Evolutionary conservation across 53 echinoderm and acorn worm species (phyloP).

Genomic region (Henricia sp.): DNA sequence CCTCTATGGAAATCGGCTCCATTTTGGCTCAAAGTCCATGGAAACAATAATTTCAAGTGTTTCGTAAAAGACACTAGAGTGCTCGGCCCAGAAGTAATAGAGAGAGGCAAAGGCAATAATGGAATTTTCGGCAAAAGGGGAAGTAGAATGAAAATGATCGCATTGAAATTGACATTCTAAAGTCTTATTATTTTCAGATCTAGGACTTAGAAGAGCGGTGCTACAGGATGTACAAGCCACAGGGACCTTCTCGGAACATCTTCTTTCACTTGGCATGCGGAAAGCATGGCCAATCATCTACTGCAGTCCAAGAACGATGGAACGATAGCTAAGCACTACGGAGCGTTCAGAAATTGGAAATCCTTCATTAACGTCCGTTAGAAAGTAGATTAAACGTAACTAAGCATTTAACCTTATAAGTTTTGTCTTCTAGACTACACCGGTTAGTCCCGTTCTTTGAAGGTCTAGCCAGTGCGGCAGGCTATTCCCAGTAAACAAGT

Average conservation of each 20-base stretch:
- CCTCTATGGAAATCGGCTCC: conserved; percentile 47
- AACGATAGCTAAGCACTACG: conserved; percentile 12
- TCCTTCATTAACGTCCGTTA: conserved; percentile 23
- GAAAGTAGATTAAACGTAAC: too few relatives aligned
- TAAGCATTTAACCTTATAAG: too few relatives aligned
- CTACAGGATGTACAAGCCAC: background rate
- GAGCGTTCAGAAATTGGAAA: conserved; percentile 17
- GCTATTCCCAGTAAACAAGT: too few relatives aligned
- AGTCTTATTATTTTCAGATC: conserved; percentile 14
- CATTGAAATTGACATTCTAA: conserved; percentile 20
- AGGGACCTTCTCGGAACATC: background rate
- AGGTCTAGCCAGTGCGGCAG: too few relatives aligned
- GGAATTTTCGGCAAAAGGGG: conserved; percentile 13
- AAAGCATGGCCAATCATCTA: conserved; percentile 15
- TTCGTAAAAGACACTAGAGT: background rate
- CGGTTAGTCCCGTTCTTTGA: too few relatives aligned
- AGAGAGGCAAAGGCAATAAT: conserved; percentile 28
- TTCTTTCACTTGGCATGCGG: conserved; percentile 6
- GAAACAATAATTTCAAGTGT: background rate
- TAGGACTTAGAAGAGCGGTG: conserved; percentile 22
- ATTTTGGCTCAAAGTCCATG: conserved; percentile 38
- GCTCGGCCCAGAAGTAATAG: background rate
- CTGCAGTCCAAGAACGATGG: conserved; percentile 24
- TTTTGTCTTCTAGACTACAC: too few relatives aligned
- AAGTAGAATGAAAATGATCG: conserved; percentile 6